These are phyloP conservation scores for Drosophila helvetica DNA, from an alignment of 2,888 invertebrate genomes.

Conservation along the genomic window DNA sequence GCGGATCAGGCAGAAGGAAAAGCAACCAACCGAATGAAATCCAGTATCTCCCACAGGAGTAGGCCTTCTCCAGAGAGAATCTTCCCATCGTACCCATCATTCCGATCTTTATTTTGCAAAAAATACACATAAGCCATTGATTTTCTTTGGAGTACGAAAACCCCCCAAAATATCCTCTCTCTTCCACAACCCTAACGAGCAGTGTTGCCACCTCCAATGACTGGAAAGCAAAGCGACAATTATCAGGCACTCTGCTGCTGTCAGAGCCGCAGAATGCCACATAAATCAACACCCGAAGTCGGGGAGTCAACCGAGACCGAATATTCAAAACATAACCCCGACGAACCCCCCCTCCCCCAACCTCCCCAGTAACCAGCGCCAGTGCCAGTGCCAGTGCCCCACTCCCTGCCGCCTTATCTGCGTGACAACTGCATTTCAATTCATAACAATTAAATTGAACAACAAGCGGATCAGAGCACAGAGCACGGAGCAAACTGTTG, in stretches of 20 bases:
- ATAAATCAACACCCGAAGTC: slow-evolving; percentile 64
- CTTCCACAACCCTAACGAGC: neutral
- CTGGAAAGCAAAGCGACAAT: neutral
- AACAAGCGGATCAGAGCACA: slow-evolving; percentile 36
- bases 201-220: neutral
- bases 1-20: no score
- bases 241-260: neutral
- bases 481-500: slow-evolving; percentile 1
- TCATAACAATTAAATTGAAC: slow-evolving; percentile 71
- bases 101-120: no score
- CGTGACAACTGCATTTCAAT: slow-evolving; percentile 67
- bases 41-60: no score
- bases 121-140: no score
- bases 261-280: slow-evolving; percentile 33
- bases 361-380: neutral
- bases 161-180: neutral
- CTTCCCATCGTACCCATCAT: no score
- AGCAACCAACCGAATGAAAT: no score
- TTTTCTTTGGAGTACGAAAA: no score
- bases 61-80: no score
- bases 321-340: slow-evolving; percentile 2
- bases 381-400: neutral
- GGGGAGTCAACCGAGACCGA: slow-evolving; percentile 14
- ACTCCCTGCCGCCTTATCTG: slow-evolving; percentile 48
- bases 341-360: slow-evolving; percentile 20